Percentiles rank a stretch among this genome's conserved stretches.
phyloP scores from a whole-genome alignment of 2,113 vertebrate species.

The Mobula hypostoma region DNA sequence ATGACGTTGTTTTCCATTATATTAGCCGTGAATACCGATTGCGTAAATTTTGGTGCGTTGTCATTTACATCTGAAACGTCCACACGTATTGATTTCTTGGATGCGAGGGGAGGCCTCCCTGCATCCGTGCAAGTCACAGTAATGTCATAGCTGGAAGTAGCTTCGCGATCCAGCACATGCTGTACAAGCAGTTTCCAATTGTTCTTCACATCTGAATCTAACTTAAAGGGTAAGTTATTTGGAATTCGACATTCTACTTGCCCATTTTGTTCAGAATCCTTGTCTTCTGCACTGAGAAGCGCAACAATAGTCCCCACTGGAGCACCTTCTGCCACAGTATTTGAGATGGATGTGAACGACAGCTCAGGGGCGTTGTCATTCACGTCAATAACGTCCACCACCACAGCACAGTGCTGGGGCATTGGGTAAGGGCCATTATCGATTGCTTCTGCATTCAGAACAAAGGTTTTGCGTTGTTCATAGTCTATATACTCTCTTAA shows the following conservation, averaged over 20 bases:
- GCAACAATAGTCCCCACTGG: conserved; percentile 47
- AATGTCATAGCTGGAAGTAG: conserved; percentile 36
- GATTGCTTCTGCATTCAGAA: no score
- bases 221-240: conserved; percentile 44
- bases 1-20: conserved; percentile 54
- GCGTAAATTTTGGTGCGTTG: conserved; percentile 30
- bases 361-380: conserved; percentile 62
- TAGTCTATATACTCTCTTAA: no score
- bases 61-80: conserved; percentile 34
- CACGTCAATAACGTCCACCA: conserved; percentile 55
- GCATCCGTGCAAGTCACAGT: conserved; percentile 27
- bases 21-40: conserved; percentile 41
- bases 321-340: conserved; percentile 45
- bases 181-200: conserved; percentile 49
- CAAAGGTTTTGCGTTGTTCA: no score
- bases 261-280: conserved; percentile 48
- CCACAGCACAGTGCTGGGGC: conserved; percentile 55
- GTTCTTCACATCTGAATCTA: conserved; percentile 47
- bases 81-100: not conserved
- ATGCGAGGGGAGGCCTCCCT: conserved; percentile 28
- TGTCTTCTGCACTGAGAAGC: conserved; percentile 50
- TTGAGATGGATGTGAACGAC: conserved; percentile 55
- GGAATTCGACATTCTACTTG: conserved; percentile 44
- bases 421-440: conserved; percentile 26
- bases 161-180: conserved; percentile 46